Conservation (phyloP, 2,113 vertebrate genomes). For the Pristiophorus japonicus region DNA sequence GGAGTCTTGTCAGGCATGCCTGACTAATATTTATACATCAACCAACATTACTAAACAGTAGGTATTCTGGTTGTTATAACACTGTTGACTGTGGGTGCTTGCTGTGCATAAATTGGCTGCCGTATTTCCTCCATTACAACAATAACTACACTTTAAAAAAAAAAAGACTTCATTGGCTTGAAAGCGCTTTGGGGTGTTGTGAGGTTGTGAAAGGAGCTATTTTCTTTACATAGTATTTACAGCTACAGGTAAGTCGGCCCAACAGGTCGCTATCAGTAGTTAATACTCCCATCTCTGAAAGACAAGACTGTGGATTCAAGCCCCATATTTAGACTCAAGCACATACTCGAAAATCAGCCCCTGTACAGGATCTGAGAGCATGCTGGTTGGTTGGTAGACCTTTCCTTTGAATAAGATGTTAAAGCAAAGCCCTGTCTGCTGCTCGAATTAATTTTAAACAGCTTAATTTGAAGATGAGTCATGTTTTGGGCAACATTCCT, state of each 20-base stretch:
- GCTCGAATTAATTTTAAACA: background rate
- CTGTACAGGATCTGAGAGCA: background rate
- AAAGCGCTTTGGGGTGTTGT: too few species aligned
- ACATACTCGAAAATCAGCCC: background rate
- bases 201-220: background rate
- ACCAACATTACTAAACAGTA: background rate
- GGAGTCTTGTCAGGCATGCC: too few species aligned
- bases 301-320: background rate
- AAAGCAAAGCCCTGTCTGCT: background rate
- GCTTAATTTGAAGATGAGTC: background rate
- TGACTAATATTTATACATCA: background rate
- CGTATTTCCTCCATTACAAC: background rate
- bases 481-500: background rate
- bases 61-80: background rate
- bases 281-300: background rate
- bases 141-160: background rate
- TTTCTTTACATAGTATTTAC: background rate
- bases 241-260: background rate
- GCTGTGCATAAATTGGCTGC: background rate
- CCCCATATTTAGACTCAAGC: background rate
- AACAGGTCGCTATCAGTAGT: background rate
- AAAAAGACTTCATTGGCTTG: background rate
- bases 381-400: background rate
- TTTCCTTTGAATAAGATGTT: background rate
- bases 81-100: background rate